phyloP scores from a whole-genome alignment of 2,888 invertebrate species.

The Limnephilus auricula region DNA sequence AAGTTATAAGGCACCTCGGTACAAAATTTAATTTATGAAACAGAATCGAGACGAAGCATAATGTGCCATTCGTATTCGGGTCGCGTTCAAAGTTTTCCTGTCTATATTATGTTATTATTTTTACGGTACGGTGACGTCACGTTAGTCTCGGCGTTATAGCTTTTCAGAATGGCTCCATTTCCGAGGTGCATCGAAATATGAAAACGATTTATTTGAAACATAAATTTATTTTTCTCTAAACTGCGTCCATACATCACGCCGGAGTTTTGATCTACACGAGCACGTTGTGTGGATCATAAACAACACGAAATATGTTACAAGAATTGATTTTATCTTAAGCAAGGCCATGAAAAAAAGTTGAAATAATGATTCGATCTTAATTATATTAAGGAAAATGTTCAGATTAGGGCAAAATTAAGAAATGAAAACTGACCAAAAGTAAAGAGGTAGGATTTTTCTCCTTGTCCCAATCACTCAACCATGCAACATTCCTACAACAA shows the following conservation, averaged over 20 bases:
- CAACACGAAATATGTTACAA: not conserved
- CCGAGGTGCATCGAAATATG: slow-evolving; percentile 12
- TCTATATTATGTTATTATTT: not conserved
- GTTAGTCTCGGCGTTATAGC: not conserved
- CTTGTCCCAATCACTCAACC: too few relatives aligned
- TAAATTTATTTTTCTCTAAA: not conserved
- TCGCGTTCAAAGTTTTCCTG: not conserved
- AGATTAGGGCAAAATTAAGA: not conserved
- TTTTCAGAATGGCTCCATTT: slow-evolving; percentile 16
- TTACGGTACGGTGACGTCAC: not conserved
- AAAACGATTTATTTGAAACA: not conserved
- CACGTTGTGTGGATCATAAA: not conserved
- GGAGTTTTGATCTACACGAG: not conserved
- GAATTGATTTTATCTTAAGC: not conserved
- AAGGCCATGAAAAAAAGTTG: not conserved
- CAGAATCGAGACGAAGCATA: slow-evolving; percentile 21
- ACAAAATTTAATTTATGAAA: slow-evolving; percentile 50
- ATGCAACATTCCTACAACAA: too few relatives aligned
- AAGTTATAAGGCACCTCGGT: not conserved
- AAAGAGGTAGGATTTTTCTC: too few relatives aligned
- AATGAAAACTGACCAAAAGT: too few relatives aligned
- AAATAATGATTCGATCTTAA: not conserved
- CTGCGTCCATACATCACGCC: not conserved
- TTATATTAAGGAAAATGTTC: not conserved
- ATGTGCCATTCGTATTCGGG: slow-evolving; percentile 1